phyloP scores from a whole-genome alignment of 2,113 vertebrate species.

The Xyrauchen texanus region DNA sequence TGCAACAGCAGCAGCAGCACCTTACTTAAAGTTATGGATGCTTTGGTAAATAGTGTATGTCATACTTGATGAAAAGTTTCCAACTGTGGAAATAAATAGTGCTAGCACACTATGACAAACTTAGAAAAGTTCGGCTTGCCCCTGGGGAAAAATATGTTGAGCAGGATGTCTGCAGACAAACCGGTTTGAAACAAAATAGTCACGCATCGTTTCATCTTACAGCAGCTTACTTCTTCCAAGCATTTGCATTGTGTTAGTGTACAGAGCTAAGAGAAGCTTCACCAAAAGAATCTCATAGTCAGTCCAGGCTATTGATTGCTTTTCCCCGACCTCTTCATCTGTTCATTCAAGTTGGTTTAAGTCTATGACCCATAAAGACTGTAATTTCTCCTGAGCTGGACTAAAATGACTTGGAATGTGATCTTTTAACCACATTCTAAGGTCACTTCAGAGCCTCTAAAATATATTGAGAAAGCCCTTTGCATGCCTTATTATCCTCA shows the following conservation, averaged over 20 bases:
- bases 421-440: conserved; percentile 12
- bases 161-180: conserved; percentile 12
- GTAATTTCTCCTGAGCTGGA: conserved; percentile 23
- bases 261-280: too few species aligned
- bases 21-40: conserved; percentile 32
- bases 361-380: conserved; percentile 15
- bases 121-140: not conserved
- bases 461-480: conserved; percentile 28
- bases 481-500: conserved; percentile 36
- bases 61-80: conserved; percentile 42
- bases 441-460: conserved; percentile 19
- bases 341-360: not conserved
- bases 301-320: not conserved
- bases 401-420: conserved; percentile 6
- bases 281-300: too few species aligned
- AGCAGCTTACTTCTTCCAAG: too few species aligned
- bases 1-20: conserved; percentile 37
- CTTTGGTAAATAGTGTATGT: conserved; percentile 34
- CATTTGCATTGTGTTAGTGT: too few species aligned
- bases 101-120: not conserved
- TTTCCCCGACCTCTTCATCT: not conserved
- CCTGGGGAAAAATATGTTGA: conserved; percentile 19
- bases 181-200: conserved; percentile 17
- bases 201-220: conserved; percentile 13
- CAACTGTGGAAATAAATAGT: conserved; percentile 47